Conservation (phyloP, 2,888 invertebrate species). For the Cinara cedri region DNA sequence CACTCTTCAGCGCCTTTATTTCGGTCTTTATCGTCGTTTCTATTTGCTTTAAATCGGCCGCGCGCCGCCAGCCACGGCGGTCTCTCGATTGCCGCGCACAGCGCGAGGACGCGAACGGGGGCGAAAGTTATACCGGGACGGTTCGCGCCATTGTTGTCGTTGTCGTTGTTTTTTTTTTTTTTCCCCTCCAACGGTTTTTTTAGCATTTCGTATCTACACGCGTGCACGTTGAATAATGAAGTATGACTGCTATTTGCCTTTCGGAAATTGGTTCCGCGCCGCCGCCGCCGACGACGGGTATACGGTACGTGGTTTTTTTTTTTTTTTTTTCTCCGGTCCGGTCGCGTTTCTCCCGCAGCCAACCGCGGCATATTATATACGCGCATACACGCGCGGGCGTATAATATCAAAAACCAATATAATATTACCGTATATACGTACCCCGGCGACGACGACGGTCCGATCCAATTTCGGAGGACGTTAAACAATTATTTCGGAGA, state of each 20-base stretch:
- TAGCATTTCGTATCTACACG: conserved; percentile 47
- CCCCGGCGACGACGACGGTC: conserved; percentile 24
- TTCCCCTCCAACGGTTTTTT: conserved; percentile 40
- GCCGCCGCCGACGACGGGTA: no score
- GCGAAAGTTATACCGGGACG: neutral
- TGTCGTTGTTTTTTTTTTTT: conserved; percentile 8
- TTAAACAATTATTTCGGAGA: conserved; percentile 55
- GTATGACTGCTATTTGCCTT: conserved; percentile 51
- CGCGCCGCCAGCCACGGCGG: no score
- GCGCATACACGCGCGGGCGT: neutral
- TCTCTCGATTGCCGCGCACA: conserved; percentile 19
- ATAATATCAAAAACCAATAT: conserved; percentile 54
- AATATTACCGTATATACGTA: no score
- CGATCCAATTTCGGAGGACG: conserved; percentile 48
- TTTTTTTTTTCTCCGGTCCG: neutral
- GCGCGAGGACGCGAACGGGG: conserved; percentile 16
- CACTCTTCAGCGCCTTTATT: conserved; percentile 2
- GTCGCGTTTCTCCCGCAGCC: conserved; percentile 16
- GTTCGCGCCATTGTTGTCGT: conserved; percentile 40
- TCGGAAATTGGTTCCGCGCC: conserved; percentile 45
- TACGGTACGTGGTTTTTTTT: conserved; percentile 17
- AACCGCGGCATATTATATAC: no score
- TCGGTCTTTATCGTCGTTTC: conserved; percentile 50
- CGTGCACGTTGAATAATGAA: conserved; percentile 28
- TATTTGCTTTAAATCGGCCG: conserved; percentile 29